Percentiles rank a stretch among this genome's conserved stretches.
These are phyloP conservation scores for Tricholauxania praeusta DNA, from an alignment of 2,888 invertebrate species.

Conservation along the genomic window DNA sequence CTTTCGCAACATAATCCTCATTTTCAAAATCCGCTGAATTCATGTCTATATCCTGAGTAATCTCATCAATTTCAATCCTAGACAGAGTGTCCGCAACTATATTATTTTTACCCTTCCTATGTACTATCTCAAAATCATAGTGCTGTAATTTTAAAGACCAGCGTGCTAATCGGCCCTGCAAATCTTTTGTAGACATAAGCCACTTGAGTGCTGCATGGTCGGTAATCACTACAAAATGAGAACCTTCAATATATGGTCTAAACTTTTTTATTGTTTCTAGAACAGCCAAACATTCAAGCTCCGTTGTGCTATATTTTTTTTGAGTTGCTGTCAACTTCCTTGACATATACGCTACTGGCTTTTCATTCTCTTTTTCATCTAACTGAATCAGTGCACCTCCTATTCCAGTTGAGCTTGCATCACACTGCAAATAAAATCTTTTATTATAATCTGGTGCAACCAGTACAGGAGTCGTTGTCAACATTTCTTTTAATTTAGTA, in stretches of 20 bases:
- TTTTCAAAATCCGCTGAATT: neutral
- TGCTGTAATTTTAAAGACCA: conserved; percentile 7
- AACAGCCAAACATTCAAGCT: neutral
- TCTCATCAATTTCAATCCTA: neutral
- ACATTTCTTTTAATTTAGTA: too few species aligned
- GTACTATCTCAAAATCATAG: neutral
- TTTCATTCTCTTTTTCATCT: too few species aligned
- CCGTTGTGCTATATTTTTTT: too few species aligned
- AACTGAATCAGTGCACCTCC: too few species aligned
- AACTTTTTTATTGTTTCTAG: neutral
- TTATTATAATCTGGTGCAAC: too few species aligned
- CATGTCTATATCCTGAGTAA: neutral
- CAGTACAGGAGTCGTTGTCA: too few species aligned
- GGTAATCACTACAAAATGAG: conserved; percentile 4
- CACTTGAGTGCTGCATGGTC: conserved; percentile 5
- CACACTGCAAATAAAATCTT: too few species aligned
- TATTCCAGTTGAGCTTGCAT: too few species aligned
- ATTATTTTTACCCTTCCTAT: conserved; percentile 6
- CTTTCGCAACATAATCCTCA: neutral
- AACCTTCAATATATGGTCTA: neutral
- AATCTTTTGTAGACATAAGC: conserved; percentile 3
- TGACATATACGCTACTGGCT: too few species aligned
- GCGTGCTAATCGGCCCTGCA: neutral
- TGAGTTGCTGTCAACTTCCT: too few species aligned
- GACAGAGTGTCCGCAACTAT: neutral